Evolutionary conservation across 2,113 vertebrate species (phyloP), one percentile per base, ranked within the genome.

Genomic region (Balaeniceps rex): DNA sequence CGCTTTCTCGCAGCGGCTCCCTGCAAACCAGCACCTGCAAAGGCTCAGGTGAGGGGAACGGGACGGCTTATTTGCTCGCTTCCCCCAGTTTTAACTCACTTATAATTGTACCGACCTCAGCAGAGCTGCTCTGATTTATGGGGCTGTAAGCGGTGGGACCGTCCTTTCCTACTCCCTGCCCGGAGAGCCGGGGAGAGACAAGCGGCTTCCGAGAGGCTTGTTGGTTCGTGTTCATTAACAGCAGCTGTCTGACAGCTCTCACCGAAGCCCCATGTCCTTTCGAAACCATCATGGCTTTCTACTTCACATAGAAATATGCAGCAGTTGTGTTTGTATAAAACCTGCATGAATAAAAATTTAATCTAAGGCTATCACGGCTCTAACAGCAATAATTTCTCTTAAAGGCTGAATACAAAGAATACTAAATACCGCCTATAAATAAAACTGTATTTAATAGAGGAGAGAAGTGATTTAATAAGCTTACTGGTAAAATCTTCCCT

Each of bases 341-440:
- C 33, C 83, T 52, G 61, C 47, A 71, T 68, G 55, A 87, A 96
- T 90, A 90, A 96, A 95, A 95, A 93, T 88, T 93, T 88, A 92
- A 97, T 95, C 92, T 91, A 87, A 69, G 49, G 64, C 83, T 84
- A 76, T 61, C 46, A 25, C 42, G 11, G 40, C 89, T 95, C 49
- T 60, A 96, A 88, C 47, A 52, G 94, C 89, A 84, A 77, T 89
- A 93, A 91, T 93, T 92, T 85, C 71, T 96, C 55, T 60, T 95
- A 88, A 68, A 83, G 85, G 68, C 63, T 75, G 49, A 78, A 94
- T 78, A 95, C 71, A 88, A 95, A 95, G 92, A 86, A 88, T 74
- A 90, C 83, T 77, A 96, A 97, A 95, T 69, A 63, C 75, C 46
- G 29, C 24, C 93, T 92, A 86, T 90, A 95, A 94, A 93, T 94